Evolutionary conservation across 2,113 vertebrate species (phyloP).

Genomic region (Puma concolor): DNA sequence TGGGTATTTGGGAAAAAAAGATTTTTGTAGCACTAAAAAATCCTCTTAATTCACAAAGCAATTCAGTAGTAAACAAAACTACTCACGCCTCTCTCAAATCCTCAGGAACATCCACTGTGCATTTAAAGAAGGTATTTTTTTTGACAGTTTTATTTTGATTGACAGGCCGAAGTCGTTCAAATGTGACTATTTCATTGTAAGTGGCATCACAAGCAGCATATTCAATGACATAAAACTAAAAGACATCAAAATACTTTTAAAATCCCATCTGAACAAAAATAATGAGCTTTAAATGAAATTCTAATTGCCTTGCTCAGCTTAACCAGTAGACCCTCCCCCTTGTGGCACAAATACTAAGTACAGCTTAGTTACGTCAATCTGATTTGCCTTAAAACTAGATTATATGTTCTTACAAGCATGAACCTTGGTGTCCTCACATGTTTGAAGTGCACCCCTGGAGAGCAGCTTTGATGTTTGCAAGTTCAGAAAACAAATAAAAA

Average conservation of each 20-base stretch:
- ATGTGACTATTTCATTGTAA: slow-evolving; percentile 92
- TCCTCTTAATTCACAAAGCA: slow-evolving; percentile 20
- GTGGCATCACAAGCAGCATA: slow-evolving; percentile 93
- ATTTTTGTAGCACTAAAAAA: slow-evolving; percentile 33
- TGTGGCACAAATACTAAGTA: slow-evolving; percentile 32
- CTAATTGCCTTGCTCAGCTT: slow-evolving; percentile 35
- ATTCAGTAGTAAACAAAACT: slow-evolving; percentile 65
- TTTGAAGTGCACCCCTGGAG: background rate
- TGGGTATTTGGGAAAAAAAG: background rate
- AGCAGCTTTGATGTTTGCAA: slow-evolving; percentile 23
- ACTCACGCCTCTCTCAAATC: slow-evolving; percentile 92
- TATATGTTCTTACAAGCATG: slow-evolving; percentile 34
- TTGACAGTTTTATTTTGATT: slow-evolving; percentile 91
- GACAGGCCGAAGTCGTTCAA: slow-evolving; percentile 90
- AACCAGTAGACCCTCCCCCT: background rate
- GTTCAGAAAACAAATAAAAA: slow-evolving; percentile 34
- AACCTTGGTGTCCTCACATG: background rate
- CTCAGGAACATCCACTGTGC: slow-evolving; percentile 90
- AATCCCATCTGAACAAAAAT: slow-evolving; percentile 61
- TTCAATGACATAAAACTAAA: slow-evolving; percentile 91
- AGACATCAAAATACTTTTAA: slow-evolving; percentile 75
- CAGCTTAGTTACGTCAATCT: slow-evolving; percentile 1
- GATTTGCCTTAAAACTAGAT: slow-evolving; percentile 25
- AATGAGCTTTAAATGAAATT: slow-evolving; percentile 54
- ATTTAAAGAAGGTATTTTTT: slow-evolving; percentile 92